phyloP scores from a whole-genome alignment of 2,797 vertebrate genomes.

The Bovichtus diacanthus region DNA sequence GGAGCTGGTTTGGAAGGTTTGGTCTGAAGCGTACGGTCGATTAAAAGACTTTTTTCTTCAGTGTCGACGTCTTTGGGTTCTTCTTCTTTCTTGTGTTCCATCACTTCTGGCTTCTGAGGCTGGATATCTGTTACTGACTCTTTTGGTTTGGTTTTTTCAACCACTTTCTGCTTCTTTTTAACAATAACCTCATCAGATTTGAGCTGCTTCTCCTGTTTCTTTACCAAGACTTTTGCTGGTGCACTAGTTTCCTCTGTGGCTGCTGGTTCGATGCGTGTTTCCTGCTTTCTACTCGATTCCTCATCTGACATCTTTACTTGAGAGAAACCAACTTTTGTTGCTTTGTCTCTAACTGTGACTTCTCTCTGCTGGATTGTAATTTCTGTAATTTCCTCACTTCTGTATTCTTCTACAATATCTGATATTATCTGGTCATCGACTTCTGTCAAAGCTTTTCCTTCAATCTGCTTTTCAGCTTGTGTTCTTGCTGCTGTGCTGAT shows the following conservation, averaged over 20 bases:
- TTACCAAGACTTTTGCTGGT: not conserved
- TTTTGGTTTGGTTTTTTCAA: conserved; percentile 16
- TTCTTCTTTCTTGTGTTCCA: conserved; percentile 3
- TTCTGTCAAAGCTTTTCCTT: conserved; percentile 5
- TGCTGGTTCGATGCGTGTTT: not conserved
- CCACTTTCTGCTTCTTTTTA: not conserved
- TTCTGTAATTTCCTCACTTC: conserved; percentile 17
- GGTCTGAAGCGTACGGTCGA: not conserved
- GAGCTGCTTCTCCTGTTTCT: conserved; percentile 22
- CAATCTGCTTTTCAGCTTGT: not conserved
- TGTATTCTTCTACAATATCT: not conserved
- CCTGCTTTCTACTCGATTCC: conserved; percentile 6
- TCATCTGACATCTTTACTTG: not conserved
- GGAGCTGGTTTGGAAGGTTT: conserved; percentile 36
- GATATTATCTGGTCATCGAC: not conserved
- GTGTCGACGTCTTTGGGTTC: not conserved
- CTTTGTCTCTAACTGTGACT: conserved; percentile 16
- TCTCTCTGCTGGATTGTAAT: not conserved
- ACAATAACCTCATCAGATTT: not conserved
- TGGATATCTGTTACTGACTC: conserved; percentile 57
- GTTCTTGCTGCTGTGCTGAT: conserved; percentile 25
- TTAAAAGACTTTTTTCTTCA: conserved; percentile 12
- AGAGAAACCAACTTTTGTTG: not conserved
- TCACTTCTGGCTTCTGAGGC: conserved; percentile 2
- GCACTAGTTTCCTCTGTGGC: not conserved